phyloP scores from a whole-genome alignment of 2,888 invertebrate genomes.

The Elmis aenea region DNA sequence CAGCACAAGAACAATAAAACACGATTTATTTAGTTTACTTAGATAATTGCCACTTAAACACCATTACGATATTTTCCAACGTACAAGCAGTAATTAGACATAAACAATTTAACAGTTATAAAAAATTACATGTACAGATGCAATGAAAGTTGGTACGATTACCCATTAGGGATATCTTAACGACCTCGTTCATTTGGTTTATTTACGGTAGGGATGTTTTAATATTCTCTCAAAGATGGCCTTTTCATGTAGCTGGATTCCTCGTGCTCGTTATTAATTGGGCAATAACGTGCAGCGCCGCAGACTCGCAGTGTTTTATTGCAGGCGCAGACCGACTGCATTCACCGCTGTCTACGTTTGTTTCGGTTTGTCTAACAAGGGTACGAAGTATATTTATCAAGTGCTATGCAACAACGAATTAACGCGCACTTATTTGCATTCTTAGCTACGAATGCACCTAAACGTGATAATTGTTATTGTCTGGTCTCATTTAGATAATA shows the following conservation, averaged over 20 bases:
- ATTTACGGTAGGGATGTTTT: slow-evolving; percentile 42
- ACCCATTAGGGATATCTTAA: slow-evolving; percentile 41
- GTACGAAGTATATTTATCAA: slow-evolving; percentile 36
- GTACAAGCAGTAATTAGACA: too few relatives aligned
- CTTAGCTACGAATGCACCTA: slow-evolving; percentile 10
- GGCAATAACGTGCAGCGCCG: slow-evolving; percentile 40
- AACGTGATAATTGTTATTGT: too few relatives aligned
- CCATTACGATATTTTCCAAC: too few relatives aligned
- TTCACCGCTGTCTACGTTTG: slow-evolving; percentile 28
- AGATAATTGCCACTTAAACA: too few relatives aligned
- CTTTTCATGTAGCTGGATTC: slow-evolving; percentile 46
- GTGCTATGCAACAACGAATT: slow-evolving; percentile 11
- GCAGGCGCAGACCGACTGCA: slow-evolving; percentile 28
- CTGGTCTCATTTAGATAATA: too few relatives aligned
- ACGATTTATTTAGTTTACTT: too few relatives aligned
- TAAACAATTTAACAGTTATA: too few relatives aligned
- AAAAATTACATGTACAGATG: too few relatives aligned
- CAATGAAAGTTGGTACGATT: too few relatives aligned
- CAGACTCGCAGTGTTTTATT: slow-evolving; percentile 34
- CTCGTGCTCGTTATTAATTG: slow-evolving; percentile 44
- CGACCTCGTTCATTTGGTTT: slow-evolving; percentile 31
- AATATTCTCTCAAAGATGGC: slow-evolving; percentile 45
- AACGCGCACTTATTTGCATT: slow-evolving; percentile 15
- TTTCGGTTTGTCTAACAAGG: slow-evolving; percentile 37
- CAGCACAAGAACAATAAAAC: too few relatives aligned